Evolutionary conservation across 2,888 invertebrate species (phyloP).

Genomic region (Drosophila yooni): DNA sequence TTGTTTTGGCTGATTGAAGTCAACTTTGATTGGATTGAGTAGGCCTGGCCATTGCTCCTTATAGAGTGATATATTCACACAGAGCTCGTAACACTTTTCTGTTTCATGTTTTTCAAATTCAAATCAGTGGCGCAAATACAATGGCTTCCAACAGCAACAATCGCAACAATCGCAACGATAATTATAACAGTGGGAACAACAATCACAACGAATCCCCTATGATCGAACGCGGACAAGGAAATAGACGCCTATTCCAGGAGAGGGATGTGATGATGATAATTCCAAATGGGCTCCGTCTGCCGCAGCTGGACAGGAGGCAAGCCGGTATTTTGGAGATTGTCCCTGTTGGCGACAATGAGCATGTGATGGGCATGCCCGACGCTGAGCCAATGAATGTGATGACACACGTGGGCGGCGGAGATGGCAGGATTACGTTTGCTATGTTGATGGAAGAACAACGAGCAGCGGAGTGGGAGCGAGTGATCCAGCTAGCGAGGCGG

Average conservation of each 20-base stretch:
- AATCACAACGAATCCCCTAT: too few relatives aligned
- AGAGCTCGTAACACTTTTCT: conserved; percentile 51
- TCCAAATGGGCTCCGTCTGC: too few relatives aligned
- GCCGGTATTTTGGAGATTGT: not conserved
- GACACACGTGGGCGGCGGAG: conserved; percentile 48
- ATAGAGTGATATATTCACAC: conserved; percentile 41
- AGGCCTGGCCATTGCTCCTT: conserved; percentile 5
- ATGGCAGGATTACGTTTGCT: conserved; percentile 6
- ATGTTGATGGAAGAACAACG: too few relatives aligned
- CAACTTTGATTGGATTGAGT: not conserved
- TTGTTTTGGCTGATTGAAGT: too few relatives aligned
- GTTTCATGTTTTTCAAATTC: conserved; percentile 57
- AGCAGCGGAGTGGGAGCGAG: too few relatives aligned
- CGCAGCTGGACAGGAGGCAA: too few relatives aligned
- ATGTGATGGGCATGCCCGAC: conserved; percentile 42
- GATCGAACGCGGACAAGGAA: too few relatives aligned
- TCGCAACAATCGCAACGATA: conserved; percentile 5
- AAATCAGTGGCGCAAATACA: conserved; percentile 45
- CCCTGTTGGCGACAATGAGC: conserved; percentile 42
- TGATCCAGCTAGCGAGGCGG: too few relatives aligned
- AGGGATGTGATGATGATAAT: too few relatives aligned
- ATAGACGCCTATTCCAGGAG: too few relatives aligned
- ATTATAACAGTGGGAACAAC: not conserved
- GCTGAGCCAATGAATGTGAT: conserved; percentile 23
- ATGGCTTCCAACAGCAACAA: conserved; percentile 52